Evolutionary conservation across 2,888 invertebrate genomes (phyloP), one percentile per base, ranked within the genome.

Genomic region (Tanypteryx hageni): DNA sequence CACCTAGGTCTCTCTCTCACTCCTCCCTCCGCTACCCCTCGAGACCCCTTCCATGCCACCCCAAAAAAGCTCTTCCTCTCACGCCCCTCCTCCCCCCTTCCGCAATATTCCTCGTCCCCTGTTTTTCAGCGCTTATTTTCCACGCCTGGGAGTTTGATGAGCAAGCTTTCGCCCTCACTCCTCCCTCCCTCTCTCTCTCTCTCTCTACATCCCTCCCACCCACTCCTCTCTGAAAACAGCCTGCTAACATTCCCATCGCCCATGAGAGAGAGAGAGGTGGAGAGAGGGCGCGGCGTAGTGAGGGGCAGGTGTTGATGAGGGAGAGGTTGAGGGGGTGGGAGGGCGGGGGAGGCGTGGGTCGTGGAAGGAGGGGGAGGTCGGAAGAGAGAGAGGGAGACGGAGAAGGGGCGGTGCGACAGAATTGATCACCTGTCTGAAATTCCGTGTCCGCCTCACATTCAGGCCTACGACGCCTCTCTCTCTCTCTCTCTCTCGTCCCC

Each of bases 351-450:
- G 7, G 44, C 44, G 44, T 44, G 44, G 44, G 5, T 4, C 0
- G 44, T 22, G 76, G 76, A 22, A 76, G 76, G 76, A 13, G 31
- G 4, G 11, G 82, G 16, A 64, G 64, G 64, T 14, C 18, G 44
- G 44, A 13, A 31, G 82, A 14, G 22, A 11, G n/a, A n/a, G 76
- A n/a, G 76, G 3, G 76, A 10, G 76, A n/a, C 9, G 3, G 76
- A 10, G 76, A 11, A 44, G 31, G 64, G 64, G 82, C 27, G 44
- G 31, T 18, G 83, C 44, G 89, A 89, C 89, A 68, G 64, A 89
- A 89, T 89, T 89, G 89, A 89, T 89, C 89, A 89, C 89, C 89
- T 89, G 89, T 89, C 89, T 89, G 89, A 89, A 89, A 89, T 89
- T 68, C 89, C 64, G 64, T 83, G 83, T 83, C 83, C 83, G 83